Percentiles rank a stretch among this genome's conserved stretches.
phyloP scores from a whole-genome alignment of 2,888 invertebrate species.

The Drosophila antonietae region DNA sequence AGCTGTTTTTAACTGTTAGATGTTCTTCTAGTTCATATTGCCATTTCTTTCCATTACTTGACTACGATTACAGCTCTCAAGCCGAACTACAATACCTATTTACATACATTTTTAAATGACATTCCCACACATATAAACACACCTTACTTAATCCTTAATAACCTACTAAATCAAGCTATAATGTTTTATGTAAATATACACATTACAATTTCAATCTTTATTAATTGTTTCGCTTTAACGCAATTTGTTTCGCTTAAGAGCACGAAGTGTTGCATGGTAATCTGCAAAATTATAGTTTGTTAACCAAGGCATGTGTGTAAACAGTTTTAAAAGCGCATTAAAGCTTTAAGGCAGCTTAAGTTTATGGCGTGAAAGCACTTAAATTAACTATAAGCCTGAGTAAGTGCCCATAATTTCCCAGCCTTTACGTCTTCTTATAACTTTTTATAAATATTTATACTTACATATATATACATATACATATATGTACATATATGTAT shows the following conservation, averaged over 20 bases:
- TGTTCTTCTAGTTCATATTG: too few species aligned
- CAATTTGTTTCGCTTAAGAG: background rate
- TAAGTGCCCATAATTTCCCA: background rate
- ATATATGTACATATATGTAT: too few species aligned
- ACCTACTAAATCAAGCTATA: background rate
- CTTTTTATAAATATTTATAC: background rate
- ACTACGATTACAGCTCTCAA: background rate
- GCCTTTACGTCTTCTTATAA: background rate
- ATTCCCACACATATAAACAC: background rate
- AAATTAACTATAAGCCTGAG: background rate
- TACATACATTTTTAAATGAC: background rate
- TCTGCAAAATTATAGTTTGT: conserved; percentile 1
- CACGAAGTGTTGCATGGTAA: background rate
- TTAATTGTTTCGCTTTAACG: background rate
- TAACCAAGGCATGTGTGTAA: conserved; percentile 1
- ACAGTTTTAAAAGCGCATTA: conserved; percentile 5
- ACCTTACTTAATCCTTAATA: background rate
- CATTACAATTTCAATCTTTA: background rate
- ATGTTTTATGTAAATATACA: background rate
- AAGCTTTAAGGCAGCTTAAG: background rate
- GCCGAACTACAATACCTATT: background rate
- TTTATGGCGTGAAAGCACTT: conserved; percentile 32
- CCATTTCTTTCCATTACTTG: too few species aligned
- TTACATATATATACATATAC: background rate
- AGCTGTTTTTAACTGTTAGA: too few species aligned